These are phyloP conservation scores for Proteles cristata DNA, from an alignment of 2,113 vertebrate genomes.

Conservation along the genomic window DNA sequence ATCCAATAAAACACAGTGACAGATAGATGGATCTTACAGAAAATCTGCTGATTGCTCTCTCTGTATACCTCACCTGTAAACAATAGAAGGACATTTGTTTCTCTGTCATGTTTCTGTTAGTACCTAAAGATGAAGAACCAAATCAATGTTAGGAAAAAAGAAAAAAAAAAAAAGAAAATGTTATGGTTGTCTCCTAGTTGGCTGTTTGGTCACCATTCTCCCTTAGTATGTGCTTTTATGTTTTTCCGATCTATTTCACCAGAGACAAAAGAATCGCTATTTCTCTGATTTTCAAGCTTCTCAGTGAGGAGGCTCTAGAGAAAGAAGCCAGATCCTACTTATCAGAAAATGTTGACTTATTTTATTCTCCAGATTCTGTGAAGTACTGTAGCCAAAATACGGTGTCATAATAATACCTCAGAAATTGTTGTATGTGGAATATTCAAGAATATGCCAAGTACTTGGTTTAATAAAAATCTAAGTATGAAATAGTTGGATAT, in stretches of 20 bases:
- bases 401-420: not conserved
- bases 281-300: constrained; percentile 3
- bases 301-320: not conserved
- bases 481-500: not conserved
- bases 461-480: not conserved
- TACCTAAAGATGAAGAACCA: constrained; percentile 66
- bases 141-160: constrained; percentile 70
- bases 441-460: not conserved
- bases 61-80: constrained; percentile 80
- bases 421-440: not conserved
- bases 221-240: not conserved
- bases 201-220: not conserved
- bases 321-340: not conserved
- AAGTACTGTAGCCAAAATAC: not conserved
- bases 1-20: constrained; percentile 77
- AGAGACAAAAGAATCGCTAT: not conserved
- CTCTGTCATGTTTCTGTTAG: constrained; percentile 58
- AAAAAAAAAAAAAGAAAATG: not conserved
- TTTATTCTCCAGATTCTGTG: not conserved
- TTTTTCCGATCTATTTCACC: not conserved
- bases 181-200: not conserved
- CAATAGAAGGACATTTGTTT: constrained; percentile 81
- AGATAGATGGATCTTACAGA: constrained; percentile 82
- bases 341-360: not conserved
- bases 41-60: constrained; percentile 81